Percentiles rank a stretch among this genome's conserved stretches.
Conservation (phyloP, 2,797 vertebrate genomes). For the Chiloscyllium punctatum region DNA sequence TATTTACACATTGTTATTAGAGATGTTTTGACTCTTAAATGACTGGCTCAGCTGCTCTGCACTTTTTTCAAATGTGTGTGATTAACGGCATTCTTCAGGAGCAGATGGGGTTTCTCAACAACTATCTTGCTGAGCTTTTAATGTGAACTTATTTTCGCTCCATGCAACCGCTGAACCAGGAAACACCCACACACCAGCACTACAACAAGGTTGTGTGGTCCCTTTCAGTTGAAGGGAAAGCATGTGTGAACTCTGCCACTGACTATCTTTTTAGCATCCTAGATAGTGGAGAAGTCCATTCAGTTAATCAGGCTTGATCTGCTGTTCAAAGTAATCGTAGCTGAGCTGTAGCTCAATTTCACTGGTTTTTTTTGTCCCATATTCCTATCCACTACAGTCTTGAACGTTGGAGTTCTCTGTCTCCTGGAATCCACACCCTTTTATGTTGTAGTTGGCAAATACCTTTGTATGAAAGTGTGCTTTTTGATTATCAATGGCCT, state of each 20-base stretch:
- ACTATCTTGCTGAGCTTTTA: neutral
- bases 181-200: neutral
- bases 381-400: neutral
- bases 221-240: neutral
- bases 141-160: neutral
- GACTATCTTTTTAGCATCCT: neutral
- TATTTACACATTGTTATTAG: neutral
- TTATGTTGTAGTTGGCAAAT: no score
- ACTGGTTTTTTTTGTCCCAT: neutral
- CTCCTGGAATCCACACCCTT: no score
- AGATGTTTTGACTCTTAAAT: neutral
- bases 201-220: neutral
- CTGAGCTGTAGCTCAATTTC: neutral
- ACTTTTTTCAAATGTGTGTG: neutral
- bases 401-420: no score
- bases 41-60: neutral
- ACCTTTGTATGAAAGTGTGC: no score
- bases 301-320: neutral
- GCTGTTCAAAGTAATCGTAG: no score
- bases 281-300: neutral
- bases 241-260: neutral
- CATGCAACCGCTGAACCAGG: neutral
- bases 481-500: no score
- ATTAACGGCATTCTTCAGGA: neutral
- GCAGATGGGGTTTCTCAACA: neutral